phyloP scores from a whole-genome alignment of 35 echinoderm and acorn worm genomes.

The Hemicentrotus pulcherrimus region DNA sequence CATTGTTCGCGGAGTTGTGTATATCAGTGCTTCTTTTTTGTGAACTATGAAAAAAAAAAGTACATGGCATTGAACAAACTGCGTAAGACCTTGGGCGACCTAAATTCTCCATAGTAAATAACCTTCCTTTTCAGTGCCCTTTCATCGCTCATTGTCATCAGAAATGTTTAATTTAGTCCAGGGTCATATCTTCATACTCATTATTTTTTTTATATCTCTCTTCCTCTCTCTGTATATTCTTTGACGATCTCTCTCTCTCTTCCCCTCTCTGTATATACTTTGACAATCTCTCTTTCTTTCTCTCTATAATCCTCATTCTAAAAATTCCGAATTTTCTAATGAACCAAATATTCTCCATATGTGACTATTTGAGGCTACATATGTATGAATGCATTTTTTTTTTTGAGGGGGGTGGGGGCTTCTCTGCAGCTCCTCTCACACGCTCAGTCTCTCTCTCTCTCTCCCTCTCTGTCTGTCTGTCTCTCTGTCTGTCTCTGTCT shows the following conservation, averaged over 20 bases:
- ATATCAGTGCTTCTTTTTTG: background rate
- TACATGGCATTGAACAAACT: background rate
- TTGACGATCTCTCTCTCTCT: background rate
- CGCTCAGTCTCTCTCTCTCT: too few relatives aligned
- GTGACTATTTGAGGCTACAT: too few relatives aligned
- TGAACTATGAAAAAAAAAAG: conserved; percentile 1
- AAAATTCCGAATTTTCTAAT: too few relatives aligned
- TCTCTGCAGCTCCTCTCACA: background rate
- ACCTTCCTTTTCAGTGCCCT: background rate
- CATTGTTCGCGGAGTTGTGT: background rate
- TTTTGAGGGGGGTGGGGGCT: too few relatives aligned
- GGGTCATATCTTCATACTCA: background rate
- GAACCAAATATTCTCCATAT: too few relatives aligned
- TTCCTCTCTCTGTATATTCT: background rate
- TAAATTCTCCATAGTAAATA: conserved; percentile 6
- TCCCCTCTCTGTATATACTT: background rate
- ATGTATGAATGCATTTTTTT: too few relatives aligned
- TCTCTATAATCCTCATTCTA: too few relatives aligned
- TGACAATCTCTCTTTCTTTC: too few relatives aligned
- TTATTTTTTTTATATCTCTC: background rate
- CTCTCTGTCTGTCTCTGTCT: too few relatives aligned
- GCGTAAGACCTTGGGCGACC: background rate
- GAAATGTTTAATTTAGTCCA: background rate
- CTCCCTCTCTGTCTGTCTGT: too few relatives aligned
- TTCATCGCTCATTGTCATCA: conserved; percentile 11